phyloP scores from a whole-genome alignment of 92 coral and sea anemone genomes.

The Bergia sp. region DNA sequence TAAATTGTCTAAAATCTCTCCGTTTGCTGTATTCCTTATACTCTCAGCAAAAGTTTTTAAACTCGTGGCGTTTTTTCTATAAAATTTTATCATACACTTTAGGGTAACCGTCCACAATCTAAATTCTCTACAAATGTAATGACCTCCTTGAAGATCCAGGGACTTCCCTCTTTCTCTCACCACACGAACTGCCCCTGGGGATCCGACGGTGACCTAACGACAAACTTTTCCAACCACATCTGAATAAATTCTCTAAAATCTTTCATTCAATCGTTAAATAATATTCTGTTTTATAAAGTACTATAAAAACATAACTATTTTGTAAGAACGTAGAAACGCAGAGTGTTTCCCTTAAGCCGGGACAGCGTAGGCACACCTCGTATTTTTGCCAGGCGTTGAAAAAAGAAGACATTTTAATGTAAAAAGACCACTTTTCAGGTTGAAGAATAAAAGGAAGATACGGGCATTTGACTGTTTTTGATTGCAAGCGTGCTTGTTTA shows the following conservation, averaged over 20 bases:
- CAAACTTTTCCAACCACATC: not conserved
- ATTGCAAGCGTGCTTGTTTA: not conserved
- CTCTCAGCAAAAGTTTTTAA: too few species aligned
- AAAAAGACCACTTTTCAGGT: not conserved
- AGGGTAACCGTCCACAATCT: too few species aligned
- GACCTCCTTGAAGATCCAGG: not conserved
- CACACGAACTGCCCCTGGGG: not conserved
- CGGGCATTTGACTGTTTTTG: not conserved
- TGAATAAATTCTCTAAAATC: not conserved
- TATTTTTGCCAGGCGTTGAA: not conserved
- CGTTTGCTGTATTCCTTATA: too few species aligned
- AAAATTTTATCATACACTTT: too few species aligned
- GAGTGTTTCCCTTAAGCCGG: not conserved
- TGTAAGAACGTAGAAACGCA: not conserved
- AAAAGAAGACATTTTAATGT: not conserved
- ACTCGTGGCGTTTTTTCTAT: too few species aligned
- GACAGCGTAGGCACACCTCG: not conserved
- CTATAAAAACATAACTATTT: too few species aligned
- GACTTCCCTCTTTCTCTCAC: not conserved
- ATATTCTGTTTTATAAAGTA: not conserved
- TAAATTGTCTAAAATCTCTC: too few species aligned
- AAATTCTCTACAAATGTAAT: too few species aligned
- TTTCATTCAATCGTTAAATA: not conserved
- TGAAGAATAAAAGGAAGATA: not conserved
- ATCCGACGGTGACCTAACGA: too few species aligned